Percentiles rank a stretch among this genome's conserved stretches.
These are phyloP conservation scores for Axea sp. DNA, from an alignment of 2,888 invertebrate species.

Conservation along the genomic window DNA sequence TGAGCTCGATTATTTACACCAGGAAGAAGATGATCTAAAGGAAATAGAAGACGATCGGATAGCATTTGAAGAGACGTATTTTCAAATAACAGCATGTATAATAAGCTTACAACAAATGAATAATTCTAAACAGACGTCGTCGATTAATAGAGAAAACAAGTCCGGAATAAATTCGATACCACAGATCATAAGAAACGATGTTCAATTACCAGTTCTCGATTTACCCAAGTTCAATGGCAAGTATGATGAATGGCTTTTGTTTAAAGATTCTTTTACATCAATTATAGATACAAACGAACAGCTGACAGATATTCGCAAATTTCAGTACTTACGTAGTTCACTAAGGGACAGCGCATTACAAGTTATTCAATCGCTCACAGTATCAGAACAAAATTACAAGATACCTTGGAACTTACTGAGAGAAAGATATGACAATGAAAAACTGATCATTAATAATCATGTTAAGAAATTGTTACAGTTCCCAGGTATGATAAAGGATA, in stretches of 20 bases:
- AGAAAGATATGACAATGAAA: conserved; percentile 5
- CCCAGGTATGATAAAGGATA: background rate
- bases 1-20: background rate
- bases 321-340: background rate
- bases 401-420: background rate
- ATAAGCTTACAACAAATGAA: background rate
- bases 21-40: background rate
- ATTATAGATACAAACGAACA: background rate
- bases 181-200: background rate
- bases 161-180: background rate
- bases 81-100: background rate
- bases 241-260: background rate
- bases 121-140: background rate
- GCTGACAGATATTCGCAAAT: background rate
- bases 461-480: background rate
- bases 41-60: background rate
- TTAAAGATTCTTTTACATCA: background rate
- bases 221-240: background rate
- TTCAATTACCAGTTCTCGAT: background rate
- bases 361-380: background rate
- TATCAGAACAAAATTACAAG: background rate
- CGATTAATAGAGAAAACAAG: too few species aligned
- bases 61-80: background rate
- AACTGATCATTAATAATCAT: background rate
- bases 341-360: background rate